Conservation (phyloP, 2,113 vertebrate species). For the Anser cygnoides region DNA sequence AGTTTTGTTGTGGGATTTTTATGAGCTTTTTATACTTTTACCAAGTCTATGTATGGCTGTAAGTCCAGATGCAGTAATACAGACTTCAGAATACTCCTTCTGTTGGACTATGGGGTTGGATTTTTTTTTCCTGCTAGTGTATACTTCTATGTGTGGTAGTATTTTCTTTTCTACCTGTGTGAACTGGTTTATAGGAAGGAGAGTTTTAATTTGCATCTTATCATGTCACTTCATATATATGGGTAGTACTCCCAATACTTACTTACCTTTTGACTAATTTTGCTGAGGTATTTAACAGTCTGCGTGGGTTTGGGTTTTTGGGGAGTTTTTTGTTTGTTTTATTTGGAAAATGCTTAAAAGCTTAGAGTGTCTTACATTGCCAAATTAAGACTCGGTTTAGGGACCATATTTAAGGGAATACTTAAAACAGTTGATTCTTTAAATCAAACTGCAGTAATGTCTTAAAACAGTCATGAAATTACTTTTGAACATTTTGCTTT, state of each 20-base stretch:
- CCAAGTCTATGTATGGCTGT: not conserved
- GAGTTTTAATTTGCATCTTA: not conserved
- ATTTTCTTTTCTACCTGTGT: not conserved
- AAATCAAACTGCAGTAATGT: not conserved
- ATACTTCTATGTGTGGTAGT: not conserved
- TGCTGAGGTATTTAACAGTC: not conserved
- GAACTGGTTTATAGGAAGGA: not conserved
- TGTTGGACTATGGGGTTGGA: not conserved
- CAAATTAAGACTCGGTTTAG: not conserved
- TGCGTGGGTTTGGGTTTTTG: not conserved
- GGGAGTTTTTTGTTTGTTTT: not conserved
- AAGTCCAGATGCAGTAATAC: not conserved
- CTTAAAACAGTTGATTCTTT: not conserved
- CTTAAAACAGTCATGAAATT: not conserved
- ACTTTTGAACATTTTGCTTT: not conserved
- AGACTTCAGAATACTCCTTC: not conserved
- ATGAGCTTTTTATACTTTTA: not conserved
- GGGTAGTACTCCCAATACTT: not conserved
- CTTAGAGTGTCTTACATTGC: not conserved
- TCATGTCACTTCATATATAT: not conserved
- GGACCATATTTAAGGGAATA: not conserved
- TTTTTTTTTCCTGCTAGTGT: not conserved
- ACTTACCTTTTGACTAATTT: not conserved
- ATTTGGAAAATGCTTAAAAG: not conserved
- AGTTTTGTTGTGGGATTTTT: not conserved